Conservation (phyloP, 2,888 invertebrate species). For the Chloroclysta siterata region DNA sequence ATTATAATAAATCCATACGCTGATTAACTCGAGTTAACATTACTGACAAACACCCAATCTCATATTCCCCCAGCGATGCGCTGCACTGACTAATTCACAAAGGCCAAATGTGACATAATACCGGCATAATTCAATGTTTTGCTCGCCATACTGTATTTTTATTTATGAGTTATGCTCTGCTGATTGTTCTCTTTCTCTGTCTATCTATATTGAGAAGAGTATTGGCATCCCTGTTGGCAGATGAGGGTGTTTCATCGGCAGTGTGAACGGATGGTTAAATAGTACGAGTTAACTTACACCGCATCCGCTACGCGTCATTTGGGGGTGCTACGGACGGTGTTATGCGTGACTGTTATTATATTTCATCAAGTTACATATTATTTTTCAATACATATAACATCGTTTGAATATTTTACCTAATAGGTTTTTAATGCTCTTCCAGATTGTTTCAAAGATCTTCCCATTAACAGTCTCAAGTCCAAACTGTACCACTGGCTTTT, state of each 20-base stretch:
- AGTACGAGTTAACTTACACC: constrained; percentile 83
- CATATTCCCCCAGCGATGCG: constrained; percentile 67
- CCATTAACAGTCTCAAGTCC: too few relatives aligned
- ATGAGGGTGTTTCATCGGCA: constrained; percentile 74
- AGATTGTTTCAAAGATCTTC: too few relatives aligned
- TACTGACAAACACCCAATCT: constrained; percentile 68
- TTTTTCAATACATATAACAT: too few relatives aligned
- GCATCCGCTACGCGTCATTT: constrained; percentile 80
- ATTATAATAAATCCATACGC: constrained; percentile 61
- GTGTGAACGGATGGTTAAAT: constrained; percentile 83
- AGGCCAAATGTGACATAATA: constrained; percentile 86
- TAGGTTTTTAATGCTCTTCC: too few relatives aligned
- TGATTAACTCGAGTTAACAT: constrained; percentile 62
- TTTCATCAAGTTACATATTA: constrained; percentile 1
- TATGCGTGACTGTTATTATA: constrained; percentile 46
- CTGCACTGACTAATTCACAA: constrained; percentile 78
- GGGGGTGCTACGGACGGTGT: constrained; percentile 67
- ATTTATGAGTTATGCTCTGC: constrained; percentile 84
- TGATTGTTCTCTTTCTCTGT: constrained; percentile 64
- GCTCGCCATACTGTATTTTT: constrained; percentile 86
- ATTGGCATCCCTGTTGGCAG: constrained; percentile 58
- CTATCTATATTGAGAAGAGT: constrained; percentile 41
- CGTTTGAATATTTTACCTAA: too few relatives aligned
- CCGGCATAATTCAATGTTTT: constrained; percentile 85
- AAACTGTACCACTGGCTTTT: too few relatives aligned